phyloP scores from a whole-genome alignment of 1,140 invertebrate genomes.

The Heliconius hewitsoni region DNA sequence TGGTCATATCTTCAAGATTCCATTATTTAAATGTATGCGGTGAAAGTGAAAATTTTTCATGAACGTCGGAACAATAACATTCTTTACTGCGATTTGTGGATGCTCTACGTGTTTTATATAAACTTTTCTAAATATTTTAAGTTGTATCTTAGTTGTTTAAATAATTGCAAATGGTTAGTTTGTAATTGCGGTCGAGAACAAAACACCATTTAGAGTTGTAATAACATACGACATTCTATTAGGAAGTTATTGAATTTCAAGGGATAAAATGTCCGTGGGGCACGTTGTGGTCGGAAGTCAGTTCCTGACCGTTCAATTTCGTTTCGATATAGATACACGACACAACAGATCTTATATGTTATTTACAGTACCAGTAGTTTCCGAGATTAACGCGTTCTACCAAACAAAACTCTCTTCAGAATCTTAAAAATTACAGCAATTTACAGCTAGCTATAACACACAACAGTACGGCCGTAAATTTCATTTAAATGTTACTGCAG shows the following conservation, averaged over 20 bases:
- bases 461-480: not conserved
- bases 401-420: no score
- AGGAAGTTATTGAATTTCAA: slow-evolving; percentile 27
- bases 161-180: not conserved
- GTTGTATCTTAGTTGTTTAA: no score
- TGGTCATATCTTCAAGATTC: slow-evolving; percentile 22
- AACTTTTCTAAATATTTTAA: not conserved
- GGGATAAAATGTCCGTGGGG: slow-evolving; percentile 24
- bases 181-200: slow-evolving; percentile 1
- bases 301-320: slow-evolving; percentile 7
- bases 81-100: slow-evolving; percentile 19
- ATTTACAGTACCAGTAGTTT: not conserved
- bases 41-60: slow-evolving; percentile 36
- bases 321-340: no score
- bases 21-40: slow-evolving; percentile 26
- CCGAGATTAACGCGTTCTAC: not conserved
- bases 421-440: not conserved
- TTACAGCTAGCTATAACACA: not conserved
- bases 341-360: not conserved
- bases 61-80: slow-evolving; percentile 33
- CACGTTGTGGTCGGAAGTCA: slow-evolving; percentile 29
- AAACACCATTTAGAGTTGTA: slow-evolving; percentile 6
- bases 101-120: slow-evolving; percentile 13
- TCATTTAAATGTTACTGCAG: not conserved
- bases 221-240: slow-evolving; percentile 22